Conservation (phyloP, 2,113 vertebrate species). For the Thamnaconus septentrionalis region DNA sequence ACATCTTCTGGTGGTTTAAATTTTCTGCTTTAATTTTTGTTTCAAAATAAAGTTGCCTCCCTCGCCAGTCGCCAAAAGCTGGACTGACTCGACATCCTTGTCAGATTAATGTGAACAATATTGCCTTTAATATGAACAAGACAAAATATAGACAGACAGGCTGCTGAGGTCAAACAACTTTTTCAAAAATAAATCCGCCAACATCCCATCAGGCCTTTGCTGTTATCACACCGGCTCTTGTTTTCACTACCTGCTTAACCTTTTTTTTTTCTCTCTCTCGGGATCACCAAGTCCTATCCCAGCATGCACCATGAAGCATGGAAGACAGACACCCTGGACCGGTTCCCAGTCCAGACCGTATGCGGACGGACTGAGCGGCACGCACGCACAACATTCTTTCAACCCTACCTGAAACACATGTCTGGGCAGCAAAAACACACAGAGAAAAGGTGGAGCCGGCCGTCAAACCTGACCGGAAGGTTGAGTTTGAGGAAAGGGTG, state of each 20-base stretch:
- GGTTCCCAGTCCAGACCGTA: not conserved
- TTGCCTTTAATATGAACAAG: not conserved
- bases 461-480: too few relatives aligned
- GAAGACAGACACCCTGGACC: not conserved
- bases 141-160: not conserved
- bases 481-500: not conserved
- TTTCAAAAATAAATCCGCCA: not conserved
- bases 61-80: too few relatives aligned
- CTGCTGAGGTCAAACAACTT: not conserved
- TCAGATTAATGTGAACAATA: not conserved
- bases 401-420: not conserved
- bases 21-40: too few relatives aligned
- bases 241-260: slow-evolving; percentile 6
- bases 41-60: too few relatives aligned
- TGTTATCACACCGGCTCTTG: not conserved
- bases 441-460: not conserved
- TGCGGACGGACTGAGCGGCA: not conserved
- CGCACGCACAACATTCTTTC: not conserved
- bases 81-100: not conserved
- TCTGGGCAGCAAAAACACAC: slow-evolving; percentile 4
- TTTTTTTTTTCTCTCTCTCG: not conserved
- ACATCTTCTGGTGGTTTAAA: too few relatives aligned
- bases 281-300: slow-evolving; percentile 5
- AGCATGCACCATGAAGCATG: slow-evolving; percentile 23
- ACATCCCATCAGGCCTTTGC: not conserved